Conservation (phyloP, 2,113 vertebrate genomes). For the Chloropsis cyanopogon region DNA sequence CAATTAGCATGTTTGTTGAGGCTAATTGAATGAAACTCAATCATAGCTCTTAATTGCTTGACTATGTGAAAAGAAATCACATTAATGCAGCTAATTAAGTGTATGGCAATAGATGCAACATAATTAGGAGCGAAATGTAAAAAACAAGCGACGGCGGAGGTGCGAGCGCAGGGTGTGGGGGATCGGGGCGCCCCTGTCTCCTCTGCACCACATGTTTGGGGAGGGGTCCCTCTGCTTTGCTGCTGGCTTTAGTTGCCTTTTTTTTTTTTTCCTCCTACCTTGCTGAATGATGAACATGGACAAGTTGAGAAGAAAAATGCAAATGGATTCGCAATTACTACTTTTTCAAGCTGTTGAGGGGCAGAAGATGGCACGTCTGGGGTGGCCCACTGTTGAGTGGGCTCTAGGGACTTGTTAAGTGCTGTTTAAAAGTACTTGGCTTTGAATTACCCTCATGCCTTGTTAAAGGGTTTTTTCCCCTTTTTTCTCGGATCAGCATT, state of each 20-base stretch:
- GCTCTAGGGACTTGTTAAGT: constrained; percentile 96
- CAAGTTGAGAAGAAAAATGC: constrained; percentile 78
- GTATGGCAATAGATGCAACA: constrained; percentile 88
- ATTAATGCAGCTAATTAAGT: constrained; percentile 98
- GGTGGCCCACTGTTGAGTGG: constrained; percentile 84
- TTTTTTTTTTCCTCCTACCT: background rate
- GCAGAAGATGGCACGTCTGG: constrained; percentile 79
- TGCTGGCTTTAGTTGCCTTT: background rate
- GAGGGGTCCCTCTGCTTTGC: constrained; percentile 37
- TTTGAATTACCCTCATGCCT: constrained; percentile 94
- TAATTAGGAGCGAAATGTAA: constrained; percentile 82
- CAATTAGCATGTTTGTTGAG: constrained; percentile 98
- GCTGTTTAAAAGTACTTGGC: constrained; percentile 92
- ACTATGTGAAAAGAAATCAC: constrained; percentile 99
- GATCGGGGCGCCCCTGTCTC: background rate
- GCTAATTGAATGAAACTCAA: constrained; percentile 99
- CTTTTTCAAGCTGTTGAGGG: constrained; percentile 90
- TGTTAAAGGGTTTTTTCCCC: constrained; percentile 80
- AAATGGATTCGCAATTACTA: constrained; percentile 91
- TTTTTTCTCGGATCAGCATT: constrained; percentile 84
- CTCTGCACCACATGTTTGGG: background rate
- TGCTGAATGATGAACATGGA: constrained; percentile 68
- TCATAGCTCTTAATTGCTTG: constrained; percentile 95
- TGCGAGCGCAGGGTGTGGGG: background rate
- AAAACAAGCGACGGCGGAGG: constrained; percentile 70